These are phyloP conservation scores for Ectemnius cavifrons DNA, from an alignment of 2,888 invertebrate species.

Conservation along the genomic window DNA sequence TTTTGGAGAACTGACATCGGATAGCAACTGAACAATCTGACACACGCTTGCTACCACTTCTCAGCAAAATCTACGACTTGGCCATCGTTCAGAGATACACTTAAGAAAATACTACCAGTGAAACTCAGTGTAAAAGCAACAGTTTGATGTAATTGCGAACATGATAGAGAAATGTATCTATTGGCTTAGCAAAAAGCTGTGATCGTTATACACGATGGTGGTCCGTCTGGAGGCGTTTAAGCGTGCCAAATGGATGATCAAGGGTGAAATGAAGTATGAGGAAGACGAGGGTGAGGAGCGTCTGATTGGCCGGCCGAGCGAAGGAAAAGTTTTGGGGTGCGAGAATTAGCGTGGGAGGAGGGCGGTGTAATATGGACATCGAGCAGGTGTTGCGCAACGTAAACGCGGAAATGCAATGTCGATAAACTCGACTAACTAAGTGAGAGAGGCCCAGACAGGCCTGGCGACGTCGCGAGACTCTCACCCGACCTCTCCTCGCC, in stretches of 20 bases:
- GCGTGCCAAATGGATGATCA: constrained; percentile 6
- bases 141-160: no score
- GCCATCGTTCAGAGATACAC: no score
- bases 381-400: constrained; percentile 71
- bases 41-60: no score
- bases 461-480: constrained; percentile 55
- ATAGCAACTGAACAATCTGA: no score
- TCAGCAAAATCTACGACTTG: no score
- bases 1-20: no score
- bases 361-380: constrained; percentile 54
- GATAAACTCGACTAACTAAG: constrained; percentile 57
- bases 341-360: constrained; percentile 46
- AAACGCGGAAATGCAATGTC: constrained; percentile 71
- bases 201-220: not conserved
- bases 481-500: constrained; percentile 51
- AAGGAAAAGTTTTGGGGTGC: not conserved
- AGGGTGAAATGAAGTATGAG: not conserved
- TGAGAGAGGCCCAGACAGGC: constrained; percentile 49
- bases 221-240: not conserved
- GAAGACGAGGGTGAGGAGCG: not conserved
- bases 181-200: not conserved
- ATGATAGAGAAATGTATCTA: no score
- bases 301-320: no score
- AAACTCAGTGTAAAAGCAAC: no score
- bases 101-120: no score